Evolutionary conservation across 2,888 invertebrate species (phyloP).

Genomic region (Synergus itoensis): DNA sequence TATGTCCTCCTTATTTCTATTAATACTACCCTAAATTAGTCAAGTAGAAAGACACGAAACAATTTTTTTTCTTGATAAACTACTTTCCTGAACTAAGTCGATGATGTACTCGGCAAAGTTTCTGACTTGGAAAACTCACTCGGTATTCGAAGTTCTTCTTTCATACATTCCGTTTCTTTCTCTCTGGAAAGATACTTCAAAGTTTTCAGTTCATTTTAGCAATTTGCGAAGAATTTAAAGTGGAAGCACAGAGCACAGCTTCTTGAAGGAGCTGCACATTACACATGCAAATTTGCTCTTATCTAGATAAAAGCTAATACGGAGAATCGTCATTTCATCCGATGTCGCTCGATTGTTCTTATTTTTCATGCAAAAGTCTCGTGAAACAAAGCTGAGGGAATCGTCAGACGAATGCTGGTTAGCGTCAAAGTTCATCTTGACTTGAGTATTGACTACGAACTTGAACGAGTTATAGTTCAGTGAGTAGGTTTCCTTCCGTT

Average conservation of each 20-base stretch:
- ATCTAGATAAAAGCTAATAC: slow-evolving; percentile 39
- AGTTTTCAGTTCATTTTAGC: slow-evolving; percentile 41
- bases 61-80: slow-evolving; percentile 32
- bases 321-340: slow-evolving; percentile 27
- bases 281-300: slow-evolving; percentile 11
- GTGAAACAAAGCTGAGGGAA: slow-evolving; percentile 24
- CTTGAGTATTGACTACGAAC: slow-evolving; percentile 31
- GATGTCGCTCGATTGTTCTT: slow-evolving; percentile 35
- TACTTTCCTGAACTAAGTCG: slow-evolving; percentile 39
- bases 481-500: slow-evolving; percentile 34
- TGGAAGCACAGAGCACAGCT: slow-evolving; percentile 34
- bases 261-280: slow-evolving; percentile 21
- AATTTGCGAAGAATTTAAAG: slow-evolving; percentile 40
- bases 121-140: slow-evolving; percentile 28
- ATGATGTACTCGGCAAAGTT: slow-evolving; percentile 39
- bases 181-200: slow-evolving; percentile 31
- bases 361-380: slow-evolving; percentile 31
- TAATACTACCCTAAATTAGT: slow-evolving; percentile 1
- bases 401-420: slow-evolving; percentile 17
- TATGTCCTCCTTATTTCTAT: neutral
- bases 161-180: slow-evolving; percentile 39
- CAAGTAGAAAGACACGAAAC: neutral
- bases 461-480: slow-evolving; percentile 35
- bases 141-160: slow-evolving; percentile 39
- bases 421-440: slow-evolving; percentile 35